A percentile compares a stretch with the other conserved stretches of the same genome.
Evolutionary conservation across 2,888 invertebrate genomes (phyloP).

Genomic region (Apotomis capreana): DNA sequence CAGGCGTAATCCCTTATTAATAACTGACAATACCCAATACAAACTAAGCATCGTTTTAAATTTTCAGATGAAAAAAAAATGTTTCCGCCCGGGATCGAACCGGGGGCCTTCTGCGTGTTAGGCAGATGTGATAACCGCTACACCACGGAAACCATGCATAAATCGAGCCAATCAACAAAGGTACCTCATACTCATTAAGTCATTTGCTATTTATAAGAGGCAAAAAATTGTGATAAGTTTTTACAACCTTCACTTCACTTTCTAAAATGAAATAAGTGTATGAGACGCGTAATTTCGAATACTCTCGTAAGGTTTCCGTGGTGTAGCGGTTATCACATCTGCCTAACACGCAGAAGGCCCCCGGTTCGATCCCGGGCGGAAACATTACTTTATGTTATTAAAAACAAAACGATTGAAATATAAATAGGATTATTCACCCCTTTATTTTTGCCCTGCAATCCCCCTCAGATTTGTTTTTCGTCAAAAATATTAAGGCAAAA

Average conservation of each 20-base stretch:
- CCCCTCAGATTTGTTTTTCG: too few species aligned
- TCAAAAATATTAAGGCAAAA: too few species aligned
- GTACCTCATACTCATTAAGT: too few species aligned
- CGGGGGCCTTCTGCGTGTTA: slow-evolving; percentile 96
- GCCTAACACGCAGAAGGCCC: slow-evolving; percentile 96
- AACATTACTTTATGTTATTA: slow-evolving; percentile 50
- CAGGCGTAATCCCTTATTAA: too few species aligned
- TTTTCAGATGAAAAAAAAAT: slow-evolving; percentile 49
- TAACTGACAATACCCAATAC: too few species aligned
- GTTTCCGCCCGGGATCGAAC: slow-evolving; percentile 95
- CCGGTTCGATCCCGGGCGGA: slow-evolving; percentile 95
- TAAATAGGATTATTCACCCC: too few species aligned
- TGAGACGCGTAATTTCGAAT: not conserved
- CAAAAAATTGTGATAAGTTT: not conserved
- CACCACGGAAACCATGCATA: slow-evolving; percentile 88
- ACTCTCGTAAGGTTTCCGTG: slow-evolving; percentile 86
- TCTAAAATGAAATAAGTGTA: not conserved
- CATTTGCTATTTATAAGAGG: too few species aligned
- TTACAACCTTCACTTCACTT: not conserved
- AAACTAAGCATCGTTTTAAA: too few species aligned
- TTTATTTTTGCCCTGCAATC: too few species aligned
- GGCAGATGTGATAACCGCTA: slow-evolving; percentile 96
- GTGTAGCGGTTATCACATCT: slow-evolving; percentile 96
- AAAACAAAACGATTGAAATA: not conserved
- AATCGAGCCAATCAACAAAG: too few species aligned